A percentile compares a stretch with the other conserved stretches of the same genome.
phyloP scores from a whole-genome alignment of 2,797 vertebrate species.

The Lemur catta region DNA sequence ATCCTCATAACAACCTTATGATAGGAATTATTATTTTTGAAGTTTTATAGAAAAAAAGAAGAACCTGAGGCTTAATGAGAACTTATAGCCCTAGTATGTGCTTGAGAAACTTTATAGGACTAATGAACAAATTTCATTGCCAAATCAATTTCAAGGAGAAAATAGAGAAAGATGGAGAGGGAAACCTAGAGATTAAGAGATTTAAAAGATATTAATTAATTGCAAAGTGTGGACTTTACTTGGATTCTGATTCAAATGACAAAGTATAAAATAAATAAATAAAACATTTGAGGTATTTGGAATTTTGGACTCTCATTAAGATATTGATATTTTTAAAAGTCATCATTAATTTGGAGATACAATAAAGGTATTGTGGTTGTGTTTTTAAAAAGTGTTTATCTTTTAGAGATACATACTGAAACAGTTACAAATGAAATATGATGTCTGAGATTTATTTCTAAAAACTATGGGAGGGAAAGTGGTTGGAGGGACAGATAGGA shows the following conservation, averaged over 20 bases:
- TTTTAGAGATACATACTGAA: background rate
- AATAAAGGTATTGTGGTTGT: background rate
- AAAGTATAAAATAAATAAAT: background rate
- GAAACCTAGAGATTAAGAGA: background rate
- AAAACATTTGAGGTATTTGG: background rate
- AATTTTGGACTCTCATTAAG: background rate
- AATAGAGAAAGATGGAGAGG: background rate
- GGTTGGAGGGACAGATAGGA: background rate
- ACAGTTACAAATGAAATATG: background rate
- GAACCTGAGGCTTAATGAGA: background rate
- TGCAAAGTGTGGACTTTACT: background rate
- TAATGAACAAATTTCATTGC: background rate
- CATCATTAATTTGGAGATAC: background rate
- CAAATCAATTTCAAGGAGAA: background rate
- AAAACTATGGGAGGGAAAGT: background rate
- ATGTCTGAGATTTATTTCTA: background rate
- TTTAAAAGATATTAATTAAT: background rate
- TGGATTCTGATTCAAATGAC: background rate
- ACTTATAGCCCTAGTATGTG: background rate
- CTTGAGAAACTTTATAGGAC: background rate
- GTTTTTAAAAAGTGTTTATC: background rate
- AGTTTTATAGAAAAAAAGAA: background rate
- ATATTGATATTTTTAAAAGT: background rate
- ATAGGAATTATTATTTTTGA: conserved; percentile 1
- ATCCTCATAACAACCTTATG: background rate